These are phyloP conservation scores for Bettongia penicillata DNA, from an alignment of 2,113 vertebrate genomes.

Conservation along the genomic window DNA sequence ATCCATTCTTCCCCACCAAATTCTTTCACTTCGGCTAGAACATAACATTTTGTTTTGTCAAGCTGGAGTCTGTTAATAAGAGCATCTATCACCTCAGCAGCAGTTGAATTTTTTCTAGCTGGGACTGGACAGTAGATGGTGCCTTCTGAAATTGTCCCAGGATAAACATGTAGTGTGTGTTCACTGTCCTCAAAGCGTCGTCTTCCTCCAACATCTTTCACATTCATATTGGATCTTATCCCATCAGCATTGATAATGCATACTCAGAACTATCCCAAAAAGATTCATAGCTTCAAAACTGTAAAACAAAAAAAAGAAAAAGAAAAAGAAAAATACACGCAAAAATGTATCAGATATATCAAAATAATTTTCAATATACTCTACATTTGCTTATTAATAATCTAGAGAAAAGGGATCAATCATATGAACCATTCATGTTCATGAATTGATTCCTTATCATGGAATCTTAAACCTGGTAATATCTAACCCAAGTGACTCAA, in stretches of 20 bases:
- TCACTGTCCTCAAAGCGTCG: constrained; percentile 97
- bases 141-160: constrained; percentile 93
- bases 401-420: constrained; percentile 45
- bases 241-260: constrained; percentile 90
- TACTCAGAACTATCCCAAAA: constrained; percentile 81
- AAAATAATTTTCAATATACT: not conserved
- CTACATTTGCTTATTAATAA: not conserved
- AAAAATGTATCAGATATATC: constrained; percentile 37
- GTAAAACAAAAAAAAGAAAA: constrained; percentile 53
- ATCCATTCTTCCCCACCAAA: constrained; percentile 99
- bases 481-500: not conserved
- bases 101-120: constrained; percentile 94
- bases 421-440: constrained; percentile 24
- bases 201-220: constrained; percentile 96
- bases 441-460: not conserved
- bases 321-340: not conserved
- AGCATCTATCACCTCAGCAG: constrained; percentile 95
- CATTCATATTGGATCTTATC: constrained; percentile 95
- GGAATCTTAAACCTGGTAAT: not conserved
- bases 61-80: constrained; percentile 93
- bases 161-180: constrained; percentile 95
- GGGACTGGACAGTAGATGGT: constrained; percentile 97
- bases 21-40: constrained; percentile 98
- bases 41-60: constrained; percentile 95
- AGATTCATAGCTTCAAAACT: constrained; percentile 89